These are phyloP conservation scores for Pristionchus japonicus DNA, from an alignment of 2,888 invertebrate genomes.

Conservation along the genomic window DNA sequence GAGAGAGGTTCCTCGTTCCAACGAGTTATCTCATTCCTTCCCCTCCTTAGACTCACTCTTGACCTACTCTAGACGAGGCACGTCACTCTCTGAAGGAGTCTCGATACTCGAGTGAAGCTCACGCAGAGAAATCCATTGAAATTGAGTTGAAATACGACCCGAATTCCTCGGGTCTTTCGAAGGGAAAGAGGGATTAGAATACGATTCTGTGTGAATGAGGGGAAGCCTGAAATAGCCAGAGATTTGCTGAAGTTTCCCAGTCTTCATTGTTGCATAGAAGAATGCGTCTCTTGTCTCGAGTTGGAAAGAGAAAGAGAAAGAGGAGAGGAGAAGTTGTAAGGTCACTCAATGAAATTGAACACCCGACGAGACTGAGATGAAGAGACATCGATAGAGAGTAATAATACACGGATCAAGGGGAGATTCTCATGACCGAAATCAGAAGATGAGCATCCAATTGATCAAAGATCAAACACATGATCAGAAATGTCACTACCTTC, in stretches of 20 bases:
- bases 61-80: neutral
- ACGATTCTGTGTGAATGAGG: neutral
- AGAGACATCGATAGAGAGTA: neutral
- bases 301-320: neutral
- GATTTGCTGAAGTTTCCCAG: neutral
- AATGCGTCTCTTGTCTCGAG: neutral
- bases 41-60: neutral
- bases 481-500: no score
- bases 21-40: neutral
- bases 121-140: slow-evolving; percentile 14
- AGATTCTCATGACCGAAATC: neutral
- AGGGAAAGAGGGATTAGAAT: slow-evolving; percentile 21
- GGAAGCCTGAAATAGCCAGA: neutral
- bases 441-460: neutral
- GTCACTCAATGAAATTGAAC: slow-evolving; percentile 2
- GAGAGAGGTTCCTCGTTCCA: slow-evolving; percentile 13
- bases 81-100: neutral
- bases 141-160: slow-evolving; percentile 35
- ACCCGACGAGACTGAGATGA: neutral
- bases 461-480: no score
- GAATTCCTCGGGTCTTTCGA: neutral
- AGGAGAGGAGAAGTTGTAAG: neutral
- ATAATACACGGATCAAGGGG: neutral
- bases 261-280: neutral
- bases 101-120: neutral